Percentiles rank a stretch among this genome's conserved stretches.
phyloP scores from a whole-genome alignment of 2,888 invertebrate species.

The Colostygia pectinataria region DNA sequence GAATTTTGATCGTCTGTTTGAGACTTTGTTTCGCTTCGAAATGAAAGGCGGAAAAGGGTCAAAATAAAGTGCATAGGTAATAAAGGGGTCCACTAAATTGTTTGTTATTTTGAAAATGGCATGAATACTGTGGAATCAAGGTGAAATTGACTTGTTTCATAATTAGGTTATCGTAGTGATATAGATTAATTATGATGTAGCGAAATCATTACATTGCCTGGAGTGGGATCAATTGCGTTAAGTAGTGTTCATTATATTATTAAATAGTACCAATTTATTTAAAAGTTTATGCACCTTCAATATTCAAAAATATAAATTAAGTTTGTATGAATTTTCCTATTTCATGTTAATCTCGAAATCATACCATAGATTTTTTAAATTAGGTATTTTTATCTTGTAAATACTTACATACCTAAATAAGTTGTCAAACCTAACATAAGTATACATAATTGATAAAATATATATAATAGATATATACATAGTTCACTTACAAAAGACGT shows the following conservation, averaged over 20 bases:
- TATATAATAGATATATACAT: no score
- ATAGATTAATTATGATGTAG: slow-evolving; percentile 28
- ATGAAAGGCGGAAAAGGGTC: slow-evolving; percentile 13
- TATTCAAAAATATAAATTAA: slow-evolving; percentile 11
- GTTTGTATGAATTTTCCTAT: no score
- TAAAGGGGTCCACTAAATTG: slow-evolving; percentile 78
- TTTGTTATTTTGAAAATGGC: slow-evolving; percentile 44
- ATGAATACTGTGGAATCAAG: slow-evolving; percentile 28
- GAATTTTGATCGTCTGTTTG: slow-evolving; percentile 25
- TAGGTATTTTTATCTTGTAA: no score
- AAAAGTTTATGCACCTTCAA: slow-evolving; percentile 13
- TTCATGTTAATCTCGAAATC: no score
- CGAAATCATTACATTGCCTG: slow-evolving; percentile 68
- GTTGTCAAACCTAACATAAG: no score
- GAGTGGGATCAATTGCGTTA: slow-evolving; percentile 80
- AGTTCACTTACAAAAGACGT: no score
- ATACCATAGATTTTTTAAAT: no score
- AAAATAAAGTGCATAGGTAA: slow-evolving; percentile 47
- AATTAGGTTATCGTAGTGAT: slow-evolving; percentile 29
- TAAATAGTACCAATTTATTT: slow-evolving; percentile 9
- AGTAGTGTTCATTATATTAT: slow-evolving; percentile 55
- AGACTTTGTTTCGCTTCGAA: slow-evolving; percentile 29
- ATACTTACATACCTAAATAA: no score
- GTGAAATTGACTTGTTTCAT: slow-evolving; percentile 30
- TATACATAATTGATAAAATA: no score